Conservation (phyloP, 2,113 vertebrate genomes). For the Junco hyemalis region DNA sequence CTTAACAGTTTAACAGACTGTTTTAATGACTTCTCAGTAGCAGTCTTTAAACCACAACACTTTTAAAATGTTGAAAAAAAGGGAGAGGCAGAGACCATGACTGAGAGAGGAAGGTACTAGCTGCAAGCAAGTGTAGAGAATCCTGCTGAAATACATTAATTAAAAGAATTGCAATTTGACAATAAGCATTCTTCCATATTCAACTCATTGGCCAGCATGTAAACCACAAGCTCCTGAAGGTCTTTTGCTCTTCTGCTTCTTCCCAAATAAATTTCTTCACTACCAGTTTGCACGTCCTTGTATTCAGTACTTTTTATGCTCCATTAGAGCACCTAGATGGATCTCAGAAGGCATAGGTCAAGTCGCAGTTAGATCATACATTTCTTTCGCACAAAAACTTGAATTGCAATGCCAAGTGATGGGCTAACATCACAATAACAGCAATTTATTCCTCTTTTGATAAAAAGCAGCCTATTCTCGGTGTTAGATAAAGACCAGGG, state of each 20-base stretch:
- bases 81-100: not conserved
- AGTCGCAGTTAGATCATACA: conserved; percentile 84
- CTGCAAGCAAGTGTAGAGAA: not conserved
- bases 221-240: conserved; percentile 44
- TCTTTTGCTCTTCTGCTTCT: conserved; percentile 58
- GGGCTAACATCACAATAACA: conserved; percentile 87
- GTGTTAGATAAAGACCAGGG: conserved; percentile 82
- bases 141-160: conserved; percentile 1
- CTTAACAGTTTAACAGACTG: not conserved
- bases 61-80: not conserved
- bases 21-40: not conserved
- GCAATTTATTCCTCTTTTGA: conserved; percentile 86
- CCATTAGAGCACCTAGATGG: conserved; percentile 82
- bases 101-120: not conserved
- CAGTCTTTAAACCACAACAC: not conserved
- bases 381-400: conserved; percentile 84
- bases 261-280: conserved; percentile 71
- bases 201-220: conserved; percentile 55
- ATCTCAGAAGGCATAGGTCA: conserved; percentile 80
- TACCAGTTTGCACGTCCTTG: conserved; percentile 75
- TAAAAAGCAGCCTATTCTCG: conserved; percentile 84
- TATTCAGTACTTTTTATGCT: conserved; percentile 78
- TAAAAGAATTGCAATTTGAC: not conserved
- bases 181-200: conserved; percentile 44
- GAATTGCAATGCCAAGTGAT: conserved; percentile 85